Percentiles rank a stretch among this genome's conserved stretches.
Evolutionary conservation across 1,140 invertebrate genomes (phyloP).

Genomic region (Euura lappo): DNA sequence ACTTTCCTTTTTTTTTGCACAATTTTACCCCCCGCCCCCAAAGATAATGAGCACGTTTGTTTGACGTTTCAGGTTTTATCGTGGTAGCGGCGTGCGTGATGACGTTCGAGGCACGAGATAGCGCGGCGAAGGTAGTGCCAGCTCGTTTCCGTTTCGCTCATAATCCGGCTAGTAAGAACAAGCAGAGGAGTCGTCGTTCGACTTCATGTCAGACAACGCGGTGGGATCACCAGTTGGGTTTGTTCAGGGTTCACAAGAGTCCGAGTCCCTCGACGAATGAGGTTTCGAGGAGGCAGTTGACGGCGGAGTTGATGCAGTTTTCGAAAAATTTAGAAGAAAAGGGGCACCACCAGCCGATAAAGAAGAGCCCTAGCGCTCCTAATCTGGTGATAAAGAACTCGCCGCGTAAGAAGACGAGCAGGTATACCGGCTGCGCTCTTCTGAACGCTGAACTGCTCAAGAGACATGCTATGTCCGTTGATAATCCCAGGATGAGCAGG

Average conservation of each 20-base stretch:
- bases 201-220: constrained; percentile 61
- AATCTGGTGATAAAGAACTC: constrained; percentile 61
- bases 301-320: constrained; percentile 74
- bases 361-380: constrained; percentile 65
- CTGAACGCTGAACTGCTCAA: constrained; percentile 64
- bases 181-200: constrained; percentile 59
- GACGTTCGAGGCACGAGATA: constrained; percentile 90
- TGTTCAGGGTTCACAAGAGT: constrained; percentile 63
- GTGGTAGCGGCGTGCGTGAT: constrained; percentile 94
- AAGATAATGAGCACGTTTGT: no score
- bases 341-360: constrained; percentile 52
- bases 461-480: constrained; percentile 74
- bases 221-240: constrained; percentile 69
- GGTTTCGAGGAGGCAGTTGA: constrained; percentile 63
- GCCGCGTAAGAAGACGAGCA: constrained; percentile 48
- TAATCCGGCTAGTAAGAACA: constrained; percentile 56
- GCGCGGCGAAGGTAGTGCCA: constrained; percentile 85
- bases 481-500: constrained; percentile 60
- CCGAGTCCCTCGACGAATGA: constrained; percentile 55
- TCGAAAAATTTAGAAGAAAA: constrained; percentile 67
- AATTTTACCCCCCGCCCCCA: no score
- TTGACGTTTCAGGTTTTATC: constrained; percentile 75
- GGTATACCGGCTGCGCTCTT: constrained; percentile 64
- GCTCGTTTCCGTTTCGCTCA: constrained; percentile 71
- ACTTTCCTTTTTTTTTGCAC: no score